Evolutionary conservation across 2,888 invertebrate species (phyloP), one percentile per base, ranked within the genome.

Genomic region (Latrodectus hesperus): DNA sequence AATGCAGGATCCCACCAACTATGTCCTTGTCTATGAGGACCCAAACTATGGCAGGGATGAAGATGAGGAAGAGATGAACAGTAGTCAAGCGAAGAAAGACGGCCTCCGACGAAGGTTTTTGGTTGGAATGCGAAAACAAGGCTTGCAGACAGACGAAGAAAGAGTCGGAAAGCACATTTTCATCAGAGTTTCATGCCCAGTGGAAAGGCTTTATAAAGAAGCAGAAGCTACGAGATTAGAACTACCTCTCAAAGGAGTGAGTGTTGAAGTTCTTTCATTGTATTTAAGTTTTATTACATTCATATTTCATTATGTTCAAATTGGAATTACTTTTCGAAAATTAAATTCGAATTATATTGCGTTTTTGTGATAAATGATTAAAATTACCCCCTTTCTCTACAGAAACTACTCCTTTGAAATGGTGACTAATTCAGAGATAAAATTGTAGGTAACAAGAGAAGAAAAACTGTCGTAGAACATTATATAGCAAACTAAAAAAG

Each of bases 11-110:
- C 26, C 49, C 14, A 75, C 76, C 38, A 88, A 83, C 12, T 89
- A 90, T 65, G 89, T 89, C 14, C 85, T 90, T 9, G 88, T 89
- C 14, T 90, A 89, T 64, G 90, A 88, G 64, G 80, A 88, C 22
- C 83, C 82, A 1, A 67, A 73, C 8, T 88, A 84, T 10, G 70
- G 53, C 26, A 53, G 53, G 0, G 79, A 89, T 0, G 81, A 65
- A 0, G 74, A 79, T 4, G 52, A 53, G 10, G 70, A 82, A 17
- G 9, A 60, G 11, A 6, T 60, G 12, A 12, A 60, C n/a, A 60
- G 60, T 10, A 38, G 17, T 16, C 72, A 89, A 38, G 65, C 49
- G 9, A 83, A 76, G 52, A 79, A 83, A 83, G 84, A 87, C 4
- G 89, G 77, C 26, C 75, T 87, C 17, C 85, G 90, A 0, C 71